phyloP scores from a whole-genome alignment of 2,113 vertebrate genomes.

The Trematocara macrostoma region DNA sequence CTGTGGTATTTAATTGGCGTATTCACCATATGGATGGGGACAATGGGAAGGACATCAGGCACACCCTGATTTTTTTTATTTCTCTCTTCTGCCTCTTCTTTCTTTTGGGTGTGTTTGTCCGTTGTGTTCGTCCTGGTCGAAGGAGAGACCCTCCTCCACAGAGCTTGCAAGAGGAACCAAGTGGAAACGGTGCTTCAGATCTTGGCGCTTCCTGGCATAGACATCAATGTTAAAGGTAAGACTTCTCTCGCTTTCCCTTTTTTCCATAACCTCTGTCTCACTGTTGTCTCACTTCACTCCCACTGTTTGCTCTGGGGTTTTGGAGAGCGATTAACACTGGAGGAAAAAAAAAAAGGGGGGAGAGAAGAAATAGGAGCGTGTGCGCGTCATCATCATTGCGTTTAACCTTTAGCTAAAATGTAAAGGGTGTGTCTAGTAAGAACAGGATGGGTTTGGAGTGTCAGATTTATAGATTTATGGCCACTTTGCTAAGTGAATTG shows the following conservation, averaged over 20 bases:
- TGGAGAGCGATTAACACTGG: conserved; percentile 27
- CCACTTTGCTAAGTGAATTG: conserved; percentile 21
- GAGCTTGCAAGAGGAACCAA: conserved; percentile 90
- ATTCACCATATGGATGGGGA: conserved; percentile 29
- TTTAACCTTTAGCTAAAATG: conserved; percentile 67
- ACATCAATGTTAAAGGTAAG: conserved; percentile 94
- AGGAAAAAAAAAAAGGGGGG: neutral
- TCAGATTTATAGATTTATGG: conserved; percentile 42
- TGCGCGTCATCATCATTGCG: conserved; percentile 55
- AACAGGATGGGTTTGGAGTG: conserved; percentile 23
- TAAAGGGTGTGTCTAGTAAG: conserved; percentile 66
- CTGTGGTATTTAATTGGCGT: conserved; percentile 39
- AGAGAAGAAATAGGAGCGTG: conserved; percentile 14
- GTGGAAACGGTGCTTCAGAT: conserved; percentile 84
- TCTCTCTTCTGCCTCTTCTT: conserved; percentile 49
- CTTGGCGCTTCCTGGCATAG: conserved; percentile 81
- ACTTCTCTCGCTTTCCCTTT: conserved; percentile 24
- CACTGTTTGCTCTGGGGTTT: conserved; percentile 26
- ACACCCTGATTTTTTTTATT: conserved; percentile 68
- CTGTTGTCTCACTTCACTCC: conserved; percentile 12
- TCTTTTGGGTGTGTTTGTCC: conserved; percentile 52
- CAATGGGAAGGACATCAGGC: conserved; percentile 60
- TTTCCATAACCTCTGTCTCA: neutral
- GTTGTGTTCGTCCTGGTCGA: conserved; percentile 67
- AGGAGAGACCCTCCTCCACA: conserved; percentile 94